Evolutionary conservation across 2,888 invertebrate genomes (phyloP).

Genomic region (Adela reaumurella): DNA sequence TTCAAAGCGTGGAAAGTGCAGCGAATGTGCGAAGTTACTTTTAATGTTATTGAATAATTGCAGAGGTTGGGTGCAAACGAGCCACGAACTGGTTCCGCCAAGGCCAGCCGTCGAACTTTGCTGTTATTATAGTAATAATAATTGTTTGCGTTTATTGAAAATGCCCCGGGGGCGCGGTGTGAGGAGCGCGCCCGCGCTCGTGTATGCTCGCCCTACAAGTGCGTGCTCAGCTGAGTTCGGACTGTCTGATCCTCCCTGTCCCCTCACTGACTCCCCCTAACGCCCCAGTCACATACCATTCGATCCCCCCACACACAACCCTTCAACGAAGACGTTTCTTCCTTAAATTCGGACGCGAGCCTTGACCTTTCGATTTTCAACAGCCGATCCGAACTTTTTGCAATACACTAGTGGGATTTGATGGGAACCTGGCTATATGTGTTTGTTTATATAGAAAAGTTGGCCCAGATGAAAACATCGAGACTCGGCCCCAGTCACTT

Average conservation of each 20-base stretch:
- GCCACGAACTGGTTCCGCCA: slow-evolving; percentile 46
- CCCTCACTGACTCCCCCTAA: neutral
- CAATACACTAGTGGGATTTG: no score
- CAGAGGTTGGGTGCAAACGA: slow-evolving; percentile 40
- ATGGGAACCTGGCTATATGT: no score
- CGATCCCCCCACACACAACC: neutral
- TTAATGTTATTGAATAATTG: slow-evolving; percentile 51
- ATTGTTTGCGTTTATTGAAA: slow-evolving; percentile 11
- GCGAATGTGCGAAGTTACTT: neutral
- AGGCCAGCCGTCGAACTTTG: slow-evolving; percentile 52
- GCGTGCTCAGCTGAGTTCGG: neutral
- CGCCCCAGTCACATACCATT: neutral
- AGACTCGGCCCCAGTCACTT: no score
- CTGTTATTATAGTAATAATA: slow-evolving; percentile 8
- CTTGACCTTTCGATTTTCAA: neutral
- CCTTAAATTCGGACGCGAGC: neutral
- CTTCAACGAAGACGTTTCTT: neutral
- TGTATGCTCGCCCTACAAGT: neutral
- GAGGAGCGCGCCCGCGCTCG: neutral
- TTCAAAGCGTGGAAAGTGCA: no score
- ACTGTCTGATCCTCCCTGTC: neutral
- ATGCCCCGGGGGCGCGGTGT: slow-evolving; percentile 10
- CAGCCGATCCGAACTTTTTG: no score
- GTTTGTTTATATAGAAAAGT: no score
- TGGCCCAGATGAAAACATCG: no score